Base-by-base conservation (phyloP, 2,888 invertebrate genomes). In the Amphipyra berbera region DNA sequence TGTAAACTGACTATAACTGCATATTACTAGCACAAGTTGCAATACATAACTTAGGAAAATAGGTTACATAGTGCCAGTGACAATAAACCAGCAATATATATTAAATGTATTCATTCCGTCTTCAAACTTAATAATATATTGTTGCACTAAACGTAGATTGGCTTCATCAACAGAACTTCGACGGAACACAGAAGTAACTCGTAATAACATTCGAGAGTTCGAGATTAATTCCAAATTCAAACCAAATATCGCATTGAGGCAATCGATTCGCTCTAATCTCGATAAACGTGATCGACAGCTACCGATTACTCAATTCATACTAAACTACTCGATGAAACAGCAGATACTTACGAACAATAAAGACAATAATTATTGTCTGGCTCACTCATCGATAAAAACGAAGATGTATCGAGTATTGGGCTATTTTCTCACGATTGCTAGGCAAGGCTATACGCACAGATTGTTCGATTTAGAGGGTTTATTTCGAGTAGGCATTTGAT, bases 391-490 rank as follows among this genome's bases (percentile, higher is more conserved):
- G 67, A 72, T 74, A 82, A 76, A 80, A 77, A 77, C 68, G 61
- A 68, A 73, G 33, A 56, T 55, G 50, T 60, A 59, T 67, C 50
- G 60, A 72, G 59, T 65, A 70, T 71, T 66, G 57, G 56, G 54
- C 64, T 70, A 66, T 78, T 74, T 55, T 62, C 45, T 63, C 66
- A 64, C 71, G 62, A 79, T 76, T 76, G 72, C 60, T 76, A 74
- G 73, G 72, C 74, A 73, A 56, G 61, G 57, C 63, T 67, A 54
- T 77, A 65, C 63, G 50, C 61, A 66, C 67, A 78, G 73, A 79
- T 83, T 83, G 79, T 84, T 80, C 86, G 82, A 84, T 86, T 84
- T 80, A 84, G 79, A 81, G 76, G 82, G 80, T 83, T 83, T 83
- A 82, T 74, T 78, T 81, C 64, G 74, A 81, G 78, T 75, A 76